These are phyloP conservation scores for Diarsia rubi DNA, from an alignment of 2,888 invertebrate genomes.

Conservation along the genomic window DNA sequence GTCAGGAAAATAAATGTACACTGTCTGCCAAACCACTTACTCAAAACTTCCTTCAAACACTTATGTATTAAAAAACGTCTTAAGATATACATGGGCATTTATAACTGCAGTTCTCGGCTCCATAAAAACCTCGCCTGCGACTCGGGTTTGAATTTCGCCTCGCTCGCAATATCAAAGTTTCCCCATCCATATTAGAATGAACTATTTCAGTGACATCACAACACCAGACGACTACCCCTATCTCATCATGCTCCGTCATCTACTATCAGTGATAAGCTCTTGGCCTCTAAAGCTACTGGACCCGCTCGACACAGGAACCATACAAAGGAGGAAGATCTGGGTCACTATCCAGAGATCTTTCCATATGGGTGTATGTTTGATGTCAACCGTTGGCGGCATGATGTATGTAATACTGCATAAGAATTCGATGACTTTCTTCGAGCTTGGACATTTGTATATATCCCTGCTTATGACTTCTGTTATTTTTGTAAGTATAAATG, in stretches of 20 bases:
- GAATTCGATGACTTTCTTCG: slow-evolving; percentile 26
- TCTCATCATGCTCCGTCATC: slow-evolving; percentile 24
- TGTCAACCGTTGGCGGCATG: accelerated
- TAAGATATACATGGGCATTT: too few species aligned
- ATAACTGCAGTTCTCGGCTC: too few species aligned
- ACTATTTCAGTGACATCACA: slow-evolving; percentile 17
- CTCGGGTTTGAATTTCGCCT: too few species aligned
- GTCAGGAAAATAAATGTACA: too few species aligned
- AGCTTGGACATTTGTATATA: slow-evolving; percentile 40
- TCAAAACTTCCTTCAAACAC: too few species aligned
- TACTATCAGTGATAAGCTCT: slow-evolving; percentile 18
- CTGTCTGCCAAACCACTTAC: too few species aligned
- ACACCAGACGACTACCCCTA: slow-evolving; percentile 17
- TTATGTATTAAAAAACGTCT: too few species aligned
- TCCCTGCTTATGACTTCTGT: neutral
- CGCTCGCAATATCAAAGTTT: too few species aligned
- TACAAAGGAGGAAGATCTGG: slow-evolving; percentile 22
- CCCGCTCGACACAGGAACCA: neutral
- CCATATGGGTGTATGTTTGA: neutral
- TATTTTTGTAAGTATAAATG: slow-evolving; percentile 30
- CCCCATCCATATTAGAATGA: too few species aligned
- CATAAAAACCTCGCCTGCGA: too few species aligned
- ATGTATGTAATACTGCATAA: slow-evolving; percentile 4
- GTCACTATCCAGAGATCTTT: slow-evolving; percentile 11
- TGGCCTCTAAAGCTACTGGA: slow-evolving; percentile 29